Percentiles rank a stretch among this genome's conserved stretches.
phyloP scores from a whole-genome alignment of 2,888 invertebrate species.

The Rhogogaster chlorosoma region DNA sequence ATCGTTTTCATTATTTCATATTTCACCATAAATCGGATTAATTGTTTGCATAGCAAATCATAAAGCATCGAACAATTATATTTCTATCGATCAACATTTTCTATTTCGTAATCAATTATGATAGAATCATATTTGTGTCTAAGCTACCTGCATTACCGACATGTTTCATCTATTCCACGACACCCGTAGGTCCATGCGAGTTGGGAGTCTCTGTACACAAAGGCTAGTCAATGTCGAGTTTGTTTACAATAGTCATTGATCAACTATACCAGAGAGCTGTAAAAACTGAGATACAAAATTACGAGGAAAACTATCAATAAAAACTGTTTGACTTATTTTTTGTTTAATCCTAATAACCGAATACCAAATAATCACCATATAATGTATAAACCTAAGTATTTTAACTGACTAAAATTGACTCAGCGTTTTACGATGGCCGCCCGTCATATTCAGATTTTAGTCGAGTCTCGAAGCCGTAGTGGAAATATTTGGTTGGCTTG shows the following conservation, averaged over 20 bases:
- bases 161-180: background rate
- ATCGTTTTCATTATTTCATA: background rate
- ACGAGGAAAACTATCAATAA: background rate
- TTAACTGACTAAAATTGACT: conserved; percentile 10
- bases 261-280: background rate
- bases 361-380: background rate
- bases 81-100: background rate
- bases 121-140: background rate
- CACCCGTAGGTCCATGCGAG: background rate
- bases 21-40: background rate
- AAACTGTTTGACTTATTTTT: background rate
- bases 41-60: background rate
- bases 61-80: background rate
- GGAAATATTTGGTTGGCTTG: background rate
- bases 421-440: conserved; percentile 16
- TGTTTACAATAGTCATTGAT: conserved; percentile 2
- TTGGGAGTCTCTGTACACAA: background rate
- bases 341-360: background rate
- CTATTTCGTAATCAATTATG: background rate
- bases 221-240: background rate
- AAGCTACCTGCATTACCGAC: background rate
- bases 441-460: background rate
- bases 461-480: background rate
- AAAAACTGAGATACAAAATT: background rate
- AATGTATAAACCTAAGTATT: background rate